Conservation (phyloP, 2,113 vertebrate species). For the Gorsachius goisagi region DNA sequence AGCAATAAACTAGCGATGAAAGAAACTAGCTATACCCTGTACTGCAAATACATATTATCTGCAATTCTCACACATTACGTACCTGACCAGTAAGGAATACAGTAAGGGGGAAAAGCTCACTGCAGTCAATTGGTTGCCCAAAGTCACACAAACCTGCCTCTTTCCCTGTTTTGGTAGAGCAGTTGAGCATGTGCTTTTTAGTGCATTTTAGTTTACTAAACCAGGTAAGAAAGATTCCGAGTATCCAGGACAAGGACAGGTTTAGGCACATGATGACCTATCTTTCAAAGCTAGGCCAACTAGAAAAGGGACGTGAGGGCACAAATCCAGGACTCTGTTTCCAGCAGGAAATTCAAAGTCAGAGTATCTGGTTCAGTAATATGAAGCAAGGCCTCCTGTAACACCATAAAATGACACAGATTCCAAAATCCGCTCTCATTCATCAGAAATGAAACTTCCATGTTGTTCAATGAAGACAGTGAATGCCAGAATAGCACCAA, state of each 20-base stretch:
- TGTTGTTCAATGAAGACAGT: background rate
- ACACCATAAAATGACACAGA: background rate
- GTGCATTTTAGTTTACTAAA: background rate
- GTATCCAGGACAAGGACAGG: background rate
- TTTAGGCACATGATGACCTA: background rate
- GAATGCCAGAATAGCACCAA: background rate
- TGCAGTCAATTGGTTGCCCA: no score
- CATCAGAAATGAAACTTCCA: background rate
- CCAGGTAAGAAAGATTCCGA: background rate
- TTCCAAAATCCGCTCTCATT: background rate
- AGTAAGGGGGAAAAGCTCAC: background rate
- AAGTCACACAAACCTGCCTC: background rate
- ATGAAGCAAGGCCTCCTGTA: background rate
- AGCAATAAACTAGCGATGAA: background rate
- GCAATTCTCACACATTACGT: fast-evolving
- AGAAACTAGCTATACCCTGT: background rate
- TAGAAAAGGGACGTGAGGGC: background rate
- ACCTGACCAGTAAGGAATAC: no score
- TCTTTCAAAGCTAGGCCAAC: background rate
- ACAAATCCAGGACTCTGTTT: background rate
- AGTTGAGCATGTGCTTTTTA: no score
- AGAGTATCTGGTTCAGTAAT: background rate
- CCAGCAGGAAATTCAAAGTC: background rate
- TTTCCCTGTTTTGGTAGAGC: background rate
- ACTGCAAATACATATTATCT: background rate